Evolutionary conservation across 2,113 vertebrate genomes (phyloP).

Genomic region (Malurus melanocephalus): DNA sequence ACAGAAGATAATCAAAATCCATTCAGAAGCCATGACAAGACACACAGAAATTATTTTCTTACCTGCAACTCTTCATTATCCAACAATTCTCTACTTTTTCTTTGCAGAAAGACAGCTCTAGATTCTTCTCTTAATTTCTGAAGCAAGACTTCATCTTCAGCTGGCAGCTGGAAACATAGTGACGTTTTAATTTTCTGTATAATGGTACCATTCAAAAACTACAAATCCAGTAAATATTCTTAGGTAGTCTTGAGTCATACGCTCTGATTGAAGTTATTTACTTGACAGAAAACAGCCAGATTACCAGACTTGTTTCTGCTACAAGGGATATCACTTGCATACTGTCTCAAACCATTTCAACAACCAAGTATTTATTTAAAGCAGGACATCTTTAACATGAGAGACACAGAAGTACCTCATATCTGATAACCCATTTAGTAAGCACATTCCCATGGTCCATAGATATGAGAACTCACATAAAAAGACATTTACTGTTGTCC

Average conservation of each 20-base stretch:
- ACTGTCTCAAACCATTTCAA: neutral
- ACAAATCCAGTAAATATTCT: neutral
- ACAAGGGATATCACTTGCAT: neutral
- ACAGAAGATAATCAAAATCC: neutral
- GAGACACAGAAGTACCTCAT: neutral
- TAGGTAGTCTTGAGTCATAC: neutral
- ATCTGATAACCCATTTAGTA: neutral
- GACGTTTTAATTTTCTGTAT: neutral
- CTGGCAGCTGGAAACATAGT: conserved; percentile 81
- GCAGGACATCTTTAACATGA: neutral
- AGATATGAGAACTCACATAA: neutral
- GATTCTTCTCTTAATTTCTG: conserved; percentile 97
- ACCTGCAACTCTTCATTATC: conserved; percentile 98
- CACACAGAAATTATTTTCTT: neutral
- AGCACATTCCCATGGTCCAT: neutral
- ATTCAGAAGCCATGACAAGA: neutral
- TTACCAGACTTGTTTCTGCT: neutral
- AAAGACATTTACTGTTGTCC: neutral
- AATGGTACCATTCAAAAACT: neutral
- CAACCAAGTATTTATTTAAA: neutral
- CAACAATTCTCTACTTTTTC: conserved; percentile 93
- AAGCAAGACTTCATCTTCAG: conserved; percentile 93
- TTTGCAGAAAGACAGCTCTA: conserved; percentile 94
- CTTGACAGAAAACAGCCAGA: neutral
- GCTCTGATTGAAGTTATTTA: neutral